Conservation (phyloP, 2,113 vertebrate species). For the Haliaeetus leucogaster region DNA sequence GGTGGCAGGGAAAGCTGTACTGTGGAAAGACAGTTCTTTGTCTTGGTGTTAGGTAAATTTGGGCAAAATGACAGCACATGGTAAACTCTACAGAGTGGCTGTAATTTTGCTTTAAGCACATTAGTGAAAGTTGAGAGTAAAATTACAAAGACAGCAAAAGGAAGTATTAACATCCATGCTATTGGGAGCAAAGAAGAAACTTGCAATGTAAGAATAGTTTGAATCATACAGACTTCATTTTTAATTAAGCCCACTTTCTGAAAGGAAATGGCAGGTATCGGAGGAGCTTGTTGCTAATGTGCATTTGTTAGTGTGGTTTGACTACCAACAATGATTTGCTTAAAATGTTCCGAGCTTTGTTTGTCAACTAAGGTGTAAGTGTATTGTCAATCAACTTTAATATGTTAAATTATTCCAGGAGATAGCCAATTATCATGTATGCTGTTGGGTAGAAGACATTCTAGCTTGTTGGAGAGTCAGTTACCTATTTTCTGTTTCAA, state of each 20-base stretch:
- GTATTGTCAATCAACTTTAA: background rate
- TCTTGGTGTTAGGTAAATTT: background rate
- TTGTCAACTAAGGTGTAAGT: background rate
- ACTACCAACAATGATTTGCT: background rate
- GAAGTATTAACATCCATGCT: background rate
- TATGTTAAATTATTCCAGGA: background rate
- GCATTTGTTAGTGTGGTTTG: background rate
- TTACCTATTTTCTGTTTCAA: background rate
- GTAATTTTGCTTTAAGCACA: background rate
- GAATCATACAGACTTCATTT: background rate
- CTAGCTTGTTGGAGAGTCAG: background rate
- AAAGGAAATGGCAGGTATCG: background rate
- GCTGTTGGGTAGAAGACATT: background rate
- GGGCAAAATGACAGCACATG: background rate
- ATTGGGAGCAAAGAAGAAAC: background rate
- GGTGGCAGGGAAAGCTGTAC: background rate
- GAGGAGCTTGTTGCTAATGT: background rate
- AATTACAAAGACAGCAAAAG: background rate
- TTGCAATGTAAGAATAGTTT: background rate
- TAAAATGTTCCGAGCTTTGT: background rate
- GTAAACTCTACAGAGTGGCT: background rate
- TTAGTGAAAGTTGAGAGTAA: background rate
- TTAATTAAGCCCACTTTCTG: background rate
- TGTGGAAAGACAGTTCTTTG: background rate
- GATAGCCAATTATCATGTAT: background rate